Evolutionary conservation across 2,113 vertebrate genomes (phyloP).

Genomic region (Lontra canadensis): DNA sequence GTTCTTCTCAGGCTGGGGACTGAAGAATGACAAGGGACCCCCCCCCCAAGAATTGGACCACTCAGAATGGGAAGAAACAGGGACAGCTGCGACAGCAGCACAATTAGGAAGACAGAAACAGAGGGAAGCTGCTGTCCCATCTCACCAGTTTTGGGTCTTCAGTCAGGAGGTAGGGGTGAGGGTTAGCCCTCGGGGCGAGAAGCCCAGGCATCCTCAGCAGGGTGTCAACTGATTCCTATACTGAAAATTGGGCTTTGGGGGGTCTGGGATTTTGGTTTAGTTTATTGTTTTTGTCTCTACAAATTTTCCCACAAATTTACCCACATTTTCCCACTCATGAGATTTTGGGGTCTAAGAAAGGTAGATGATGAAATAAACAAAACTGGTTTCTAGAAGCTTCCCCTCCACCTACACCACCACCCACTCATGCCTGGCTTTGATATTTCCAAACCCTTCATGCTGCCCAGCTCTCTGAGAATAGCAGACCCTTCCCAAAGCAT

Average conservation of each 20-base stretch:
- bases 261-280: not conserved
- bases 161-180: not conserved
- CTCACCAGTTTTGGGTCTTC: not conserved
- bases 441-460: not conserved
- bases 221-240: not conserved
- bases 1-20: not conserved
- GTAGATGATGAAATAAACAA: not conserved
- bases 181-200: not conserved
- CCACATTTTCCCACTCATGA: not conserved
- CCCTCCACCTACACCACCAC: not conserved
- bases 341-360: not conserved
- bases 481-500: not conserved
- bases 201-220: not conserved
- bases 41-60: not conserved
- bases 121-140: not conserved
- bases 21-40: not conserved
- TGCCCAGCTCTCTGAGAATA: not conserved
- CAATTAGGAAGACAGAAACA: not conserved
- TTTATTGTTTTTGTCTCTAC: not conserved
- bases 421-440: not conserved
- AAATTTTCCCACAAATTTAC: not conserved
- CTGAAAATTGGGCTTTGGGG: not conserved
- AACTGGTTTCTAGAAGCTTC: not conserved
- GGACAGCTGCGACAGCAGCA: not conserved
- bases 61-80: not conserved